Conservation (phyloP, 1,140 invertebrate genomes). For the Macrosteles quadrilineatus region DNA sequence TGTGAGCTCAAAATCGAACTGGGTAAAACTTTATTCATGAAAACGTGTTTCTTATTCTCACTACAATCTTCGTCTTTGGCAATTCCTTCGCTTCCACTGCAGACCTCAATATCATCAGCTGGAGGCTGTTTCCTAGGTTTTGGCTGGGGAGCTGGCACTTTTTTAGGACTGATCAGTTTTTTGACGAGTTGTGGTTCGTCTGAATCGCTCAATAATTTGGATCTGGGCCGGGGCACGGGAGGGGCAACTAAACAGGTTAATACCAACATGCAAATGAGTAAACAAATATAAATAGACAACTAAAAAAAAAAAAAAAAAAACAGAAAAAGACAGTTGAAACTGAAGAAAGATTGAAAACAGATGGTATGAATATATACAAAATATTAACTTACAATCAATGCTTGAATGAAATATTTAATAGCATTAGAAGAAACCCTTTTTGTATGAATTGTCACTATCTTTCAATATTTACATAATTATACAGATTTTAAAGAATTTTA, state of each 20-base stretch:
- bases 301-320: neutral
- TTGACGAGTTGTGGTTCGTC: neutral
- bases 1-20: neutral
- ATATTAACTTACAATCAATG: neutral
- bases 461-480: too few relatives aligned
- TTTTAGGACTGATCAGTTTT: neutral
- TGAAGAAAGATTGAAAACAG: neutral
- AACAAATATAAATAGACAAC: neutral
- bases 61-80: too few relatives aligned
- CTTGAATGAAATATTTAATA: neutral
- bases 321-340: neutral
- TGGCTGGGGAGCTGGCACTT: constrained; percentile 25
- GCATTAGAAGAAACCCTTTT: too few relatives aligned
- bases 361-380: neutral
- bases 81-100: too few relatives aligned
- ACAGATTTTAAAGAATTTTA: too few relatives aligned
- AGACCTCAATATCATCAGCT: too few relatives aligned
- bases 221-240: constrained; percentile 5
- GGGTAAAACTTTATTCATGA: neutral
- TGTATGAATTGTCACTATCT: too few relatives aligned
- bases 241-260: constrained; percentile 5
- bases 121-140: constrained; percentile 19
- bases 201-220: neutral
- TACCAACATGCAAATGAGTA: constrained; percentile 22
- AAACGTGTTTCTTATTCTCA: too few relatives aligned